A percentile compares a stretch with the other conserved stretches of the same genome.
Conservation (phyloP, 2,888 invertebrate genomes). For the Scaptomyza caliginosa region DNA sequence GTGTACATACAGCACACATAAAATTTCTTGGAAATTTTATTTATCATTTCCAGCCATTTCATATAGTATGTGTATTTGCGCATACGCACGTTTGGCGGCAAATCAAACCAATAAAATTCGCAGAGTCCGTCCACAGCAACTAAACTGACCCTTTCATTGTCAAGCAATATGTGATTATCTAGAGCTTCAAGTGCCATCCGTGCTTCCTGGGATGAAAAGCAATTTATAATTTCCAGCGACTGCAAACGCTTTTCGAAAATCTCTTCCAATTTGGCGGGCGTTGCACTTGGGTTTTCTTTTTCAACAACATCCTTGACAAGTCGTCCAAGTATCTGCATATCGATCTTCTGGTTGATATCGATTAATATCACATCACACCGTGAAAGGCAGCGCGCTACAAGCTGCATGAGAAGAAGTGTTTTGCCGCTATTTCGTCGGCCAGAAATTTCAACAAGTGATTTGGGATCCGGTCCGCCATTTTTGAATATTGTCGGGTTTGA, state of each 20-base stretch:
- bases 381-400: conserved; percentile 20
- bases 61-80: conserved; percentile 46
- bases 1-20: conserved; percentile 45
- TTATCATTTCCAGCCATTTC: conserved; percentile 14
- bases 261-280: conserved; percentile 5
- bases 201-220: conserved; percentile 22
- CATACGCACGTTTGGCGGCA: conserved; percentile 8
- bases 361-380: conserved; percentile 36
- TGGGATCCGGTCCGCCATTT: conserved; percentile 12
- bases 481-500: conserved; percentile 14
- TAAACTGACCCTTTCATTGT: conserved; percentile 24
- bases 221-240: conserved; percentile 38
- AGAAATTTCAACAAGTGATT: conserved; percentile 46
- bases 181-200: conserved; percentile 33
- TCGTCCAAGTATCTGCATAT: conserved; percentile 22
- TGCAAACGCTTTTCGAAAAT: conserved; percentile 28
- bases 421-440: conserved; percentile 40
- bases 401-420: conserved; percentile 34
- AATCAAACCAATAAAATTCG: conserved; percentile 52
- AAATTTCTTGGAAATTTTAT: conserved; percentile 32
- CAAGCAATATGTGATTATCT: conserved; percentile 28
- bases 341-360: conserved; percentile 42
- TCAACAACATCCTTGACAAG: conserved; percentile 9
- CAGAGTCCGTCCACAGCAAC: conserved; percentile 42
- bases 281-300: conserved; percentile 6